Conservation (phyloP, 2,888 invertebrate genomes). For the Hemithea aestivaria region DNA sequence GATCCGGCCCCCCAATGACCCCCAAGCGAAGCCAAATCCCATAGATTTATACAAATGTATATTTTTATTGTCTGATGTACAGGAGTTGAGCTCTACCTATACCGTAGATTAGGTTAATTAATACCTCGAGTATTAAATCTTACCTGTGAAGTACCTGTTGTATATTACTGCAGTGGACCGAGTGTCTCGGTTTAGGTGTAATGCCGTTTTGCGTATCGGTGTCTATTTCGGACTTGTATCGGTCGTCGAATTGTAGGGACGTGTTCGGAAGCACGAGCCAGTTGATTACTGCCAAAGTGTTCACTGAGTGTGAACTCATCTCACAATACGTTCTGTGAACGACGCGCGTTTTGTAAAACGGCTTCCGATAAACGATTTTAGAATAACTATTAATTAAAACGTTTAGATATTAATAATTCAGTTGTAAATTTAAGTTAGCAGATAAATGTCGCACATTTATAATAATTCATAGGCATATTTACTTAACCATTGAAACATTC, state of each 20-base stretch:
- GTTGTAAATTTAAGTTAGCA: slow-evolving; percentile 78
- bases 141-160: slow-evolving; percentile 78
- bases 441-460: slow-evolving; percentile 69
- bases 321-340: slow-evolving; percentile 77
- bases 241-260: slow-evolving; percentile 60
- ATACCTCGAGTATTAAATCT: slow-evolving; percentile 68
- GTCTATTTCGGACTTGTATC: slow-evolving; percentile 58
- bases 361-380: slow-evolving; percentile 68
- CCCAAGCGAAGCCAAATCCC: slow-evolving; percentile 49
- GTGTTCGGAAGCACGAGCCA: slow-evolving; percentile 59
- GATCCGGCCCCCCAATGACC: slow-evolving; percentile 63
- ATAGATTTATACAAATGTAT: slow-evolving; percentile 49
- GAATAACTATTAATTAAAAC: slow-evolving; percentile 67
- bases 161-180: slow-evolving; percentile 74
- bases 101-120: slow-evolving; percentile 69
- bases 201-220: slow-evolving; percentile 68
- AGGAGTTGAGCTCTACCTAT: slow-evolving; percentile 71
- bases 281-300: slow-evolving; percentile 75
- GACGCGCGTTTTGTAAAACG: slow-evolving; percentile 68
- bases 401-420: slow-evolving; percentile 71
- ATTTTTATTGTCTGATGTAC: slow-evolving; percentile 42
- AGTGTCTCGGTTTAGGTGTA: slow-evolving; percentile 56
- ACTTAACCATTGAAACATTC: slow-evolving; percentile 78
- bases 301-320: slow-evolving; percentile 70
- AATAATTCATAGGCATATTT: slow-evolving; percentile 76